Evolutionary conservation across 2,888 invertebrate species (phyloP).

Genomic region (Unio delphinus): DNA sequence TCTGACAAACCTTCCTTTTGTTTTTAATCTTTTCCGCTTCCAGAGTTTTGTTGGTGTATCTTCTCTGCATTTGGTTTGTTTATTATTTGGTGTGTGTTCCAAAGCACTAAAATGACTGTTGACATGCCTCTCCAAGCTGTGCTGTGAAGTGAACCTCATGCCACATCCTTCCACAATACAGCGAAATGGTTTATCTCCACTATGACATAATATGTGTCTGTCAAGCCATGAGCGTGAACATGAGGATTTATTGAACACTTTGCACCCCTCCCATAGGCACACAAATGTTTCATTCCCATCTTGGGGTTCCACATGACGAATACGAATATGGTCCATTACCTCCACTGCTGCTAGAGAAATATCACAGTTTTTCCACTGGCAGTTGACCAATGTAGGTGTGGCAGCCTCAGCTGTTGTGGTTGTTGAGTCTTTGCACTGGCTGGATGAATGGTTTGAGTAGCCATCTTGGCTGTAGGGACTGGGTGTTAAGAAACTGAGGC

Average conservation of each 20-base stretch:
- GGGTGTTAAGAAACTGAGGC: conserved; percentile 1
- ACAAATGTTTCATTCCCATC: conserved; percentile 85
- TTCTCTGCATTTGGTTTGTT: conserved; percentile 78
- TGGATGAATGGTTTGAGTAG: conserved; percentile 35
- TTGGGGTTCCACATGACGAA: conserved; percentile 75
- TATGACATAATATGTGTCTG: conserved; percentile 91
- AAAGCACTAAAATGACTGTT: conserved; percentile 87
- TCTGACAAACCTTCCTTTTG: conserved; percentile 87
- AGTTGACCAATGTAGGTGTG: conserved; percentile 23
- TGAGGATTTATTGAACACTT: conserved; percentile 92
- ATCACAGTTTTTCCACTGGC: conserved; percentile 69
- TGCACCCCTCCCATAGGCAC: conserved; percentile 94
- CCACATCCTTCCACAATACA: conserved; percentile 96
- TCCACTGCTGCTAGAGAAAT: conserved; percentile 44
- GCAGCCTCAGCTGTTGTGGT: conserved; percentile 5
- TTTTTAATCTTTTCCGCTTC: conserved; percentile 89
- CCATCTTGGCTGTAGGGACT: conserved; percentile 29
- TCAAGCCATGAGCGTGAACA: conserved; percentile 95
- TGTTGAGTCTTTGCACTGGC: conserved; percentile 30
- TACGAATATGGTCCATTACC: conserved; percentile 64
- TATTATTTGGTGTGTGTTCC: conserved; percentile 68
- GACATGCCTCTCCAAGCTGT: conserved; percentile 89
- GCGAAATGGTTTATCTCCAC: conserved; percentile 93
- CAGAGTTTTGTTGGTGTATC: conserved; percentile 83
- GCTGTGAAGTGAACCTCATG: conserved; percentile 74